A percentile compares a stretch with the other conserved stretches of the same genome.
These are phyloP conservation scores for Furcifer pardalis DNA, from an alignment of 2,797 vertebrate species.

Conservation along the genomic window DNA sequence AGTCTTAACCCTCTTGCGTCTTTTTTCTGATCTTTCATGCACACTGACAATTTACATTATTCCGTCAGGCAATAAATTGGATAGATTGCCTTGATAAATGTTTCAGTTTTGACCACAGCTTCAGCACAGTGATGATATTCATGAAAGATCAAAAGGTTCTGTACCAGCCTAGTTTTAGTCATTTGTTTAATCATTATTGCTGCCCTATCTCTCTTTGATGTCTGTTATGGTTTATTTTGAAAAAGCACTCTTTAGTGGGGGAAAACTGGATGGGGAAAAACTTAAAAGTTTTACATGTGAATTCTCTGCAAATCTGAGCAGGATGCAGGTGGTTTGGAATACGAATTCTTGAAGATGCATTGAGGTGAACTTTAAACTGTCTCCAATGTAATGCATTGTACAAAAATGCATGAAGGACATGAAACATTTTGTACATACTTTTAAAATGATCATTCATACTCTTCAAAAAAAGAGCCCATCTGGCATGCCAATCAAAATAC, in stretches of 20 bases:
- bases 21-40: constrained; percentile 36
- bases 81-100: constrained; percentile 29
- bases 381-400: not conserved
- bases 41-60: constrained; percentile 35
- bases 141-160: constrained; percentile 51
- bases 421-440: not conserved
- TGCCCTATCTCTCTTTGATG: constrained; percentile 36
- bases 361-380: not conserved
- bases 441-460: not conserved
- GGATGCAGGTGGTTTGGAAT: constrained; percentile 29
- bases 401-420: not conserved
- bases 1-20: not conserved
- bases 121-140: constrained; percentile 30
- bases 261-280: constrained; percentile 42
- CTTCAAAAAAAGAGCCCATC: not conserved
- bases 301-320: constrained; percentile 41
- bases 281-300: constrained; percentile 16
- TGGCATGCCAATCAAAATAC: not conserved
- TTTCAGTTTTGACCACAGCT: constrained; percentile 38
- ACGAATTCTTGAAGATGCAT: constrained; percentile 12
- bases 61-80: constrained; percentile 40
- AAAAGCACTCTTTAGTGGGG: constrained; percentile 4
- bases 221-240: constrained; percentile 29
- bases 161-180: constrained; percentile 8
- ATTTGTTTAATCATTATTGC: constrained; percentile 52